These are phyloP conservation scores for Rhyacichthys aspro DNA, from an alignment of 2,797 vertebrate genomes.

Conservation along the genomic window DNA sequence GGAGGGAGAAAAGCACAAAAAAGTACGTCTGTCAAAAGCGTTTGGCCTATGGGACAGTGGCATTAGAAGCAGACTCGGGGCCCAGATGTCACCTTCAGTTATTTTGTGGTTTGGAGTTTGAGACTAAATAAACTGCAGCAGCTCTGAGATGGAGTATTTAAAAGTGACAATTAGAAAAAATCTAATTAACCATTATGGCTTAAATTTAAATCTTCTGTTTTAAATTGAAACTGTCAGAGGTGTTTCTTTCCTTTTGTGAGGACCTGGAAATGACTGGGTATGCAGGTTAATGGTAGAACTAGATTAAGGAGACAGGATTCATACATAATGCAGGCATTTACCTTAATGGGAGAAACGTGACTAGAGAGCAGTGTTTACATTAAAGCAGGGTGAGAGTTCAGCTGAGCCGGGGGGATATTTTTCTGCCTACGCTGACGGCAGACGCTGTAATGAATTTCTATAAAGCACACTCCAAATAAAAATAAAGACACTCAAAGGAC, in stretches of 20 bases:
- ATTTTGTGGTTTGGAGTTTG: conserved; percentile 27
- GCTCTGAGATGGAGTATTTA: conserved; percentile 13
- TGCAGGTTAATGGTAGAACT: conserved; percentile 62
- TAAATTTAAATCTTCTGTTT: conserved; percentile 44
- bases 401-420: conserved; percentile 67
- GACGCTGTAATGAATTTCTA: conserved; percentile 76
- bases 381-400: conserved; percentile 76
- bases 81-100: conserved; percentile 57
- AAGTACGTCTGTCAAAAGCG: conserved; percentile 77
- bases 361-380: conserved; percentile 73
- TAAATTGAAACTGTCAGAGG: conserved; percentile 45
- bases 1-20: conserved; percentile 64
- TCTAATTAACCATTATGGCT: conserved; percentile 42
- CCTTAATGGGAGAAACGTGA: conserved; percentile 77
- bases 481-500: conserved; percentile 78
- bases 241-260: conserved; percentile 22
- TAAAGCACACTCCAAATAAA: conserved; percentile 74
- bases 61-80: conserved; percentile 46
- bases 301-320: conserved; percentile 63
- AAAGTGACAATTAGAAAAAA: conserved; percentile 30
- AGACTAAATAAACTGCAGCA: conserved; percentile 19
- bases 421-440: conserved; percentile 72
- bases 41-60: conserved; percentile 62
- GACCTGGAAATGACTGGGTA: conserved; percentile 30
- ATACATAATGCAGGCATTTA: conserved; percentile 70